These are phyloP conservation scores for Carassius auratus DNA, from an alignment of 2,113 vertebrate species.

Conservation along the genomic window DNA sequence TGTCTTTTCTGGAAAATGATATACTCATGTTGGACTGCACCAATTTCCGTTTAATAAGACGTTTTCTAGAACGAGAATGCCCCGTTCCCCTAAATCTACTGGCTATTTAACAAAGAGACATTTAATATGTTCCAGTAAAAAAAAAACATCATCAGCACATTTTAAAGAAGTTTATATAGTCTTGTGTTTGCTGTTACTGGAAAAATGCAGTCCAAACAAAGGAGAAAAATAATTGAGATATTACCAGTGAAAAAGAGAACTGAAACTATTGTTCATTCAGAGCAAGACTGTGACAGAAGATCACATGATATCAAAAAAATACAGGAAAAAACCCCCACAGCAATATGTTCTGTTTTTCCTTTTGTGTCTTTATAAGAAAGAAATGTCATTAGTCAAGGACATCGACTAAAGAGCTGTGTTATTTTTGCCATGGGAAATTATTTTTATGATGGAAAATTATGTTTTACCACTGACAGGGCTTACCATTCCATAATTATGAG, in stretches of 20 bases:
- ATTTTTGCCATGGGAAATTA: background rate
- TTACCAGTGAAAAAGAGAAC: background rate
- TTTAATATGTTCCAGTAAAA: background rate
- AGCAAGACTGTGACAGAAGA: background rate
- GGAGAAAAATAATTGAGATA: background rate
- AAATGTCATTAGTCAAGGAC: background rate
- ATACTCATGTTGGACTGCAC: background rate
- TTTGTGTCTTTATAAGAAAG: background rate
- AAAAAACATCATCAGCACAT: background rate
- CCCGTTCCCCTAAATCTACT: background rate
- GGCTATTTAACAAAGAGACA: background rate
- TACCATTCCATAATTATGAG: slow-evolving; percentile 99
- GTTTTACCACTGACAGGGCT: slow-evolving; percentile 37
- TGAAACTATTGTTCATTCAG: background rate
- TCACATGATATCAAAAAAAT: background rate
- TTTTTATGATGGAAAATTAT: slow-evolving; percentile 22
- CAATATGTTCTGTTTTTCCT: background rate
- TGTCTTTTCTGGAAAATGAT: background rate
- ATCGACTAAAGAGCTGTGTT: background rate
- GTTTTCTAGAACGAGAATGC: no score
- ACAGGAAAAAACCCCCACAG: background rate
- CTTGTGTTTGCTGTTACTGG: background rate
- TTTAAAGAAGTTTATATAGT: background rate
- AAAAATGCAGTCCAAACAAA: background rate
- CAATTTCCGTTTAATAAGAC: no score